Percentiles rank a stretch among this genome's conserved stretches.
These are phyloP conservation scores for Troides oblongomaculatus DNA, from an alignment of 2,888 invertebrate genomes.

Conservation along the genomic window DNA sequence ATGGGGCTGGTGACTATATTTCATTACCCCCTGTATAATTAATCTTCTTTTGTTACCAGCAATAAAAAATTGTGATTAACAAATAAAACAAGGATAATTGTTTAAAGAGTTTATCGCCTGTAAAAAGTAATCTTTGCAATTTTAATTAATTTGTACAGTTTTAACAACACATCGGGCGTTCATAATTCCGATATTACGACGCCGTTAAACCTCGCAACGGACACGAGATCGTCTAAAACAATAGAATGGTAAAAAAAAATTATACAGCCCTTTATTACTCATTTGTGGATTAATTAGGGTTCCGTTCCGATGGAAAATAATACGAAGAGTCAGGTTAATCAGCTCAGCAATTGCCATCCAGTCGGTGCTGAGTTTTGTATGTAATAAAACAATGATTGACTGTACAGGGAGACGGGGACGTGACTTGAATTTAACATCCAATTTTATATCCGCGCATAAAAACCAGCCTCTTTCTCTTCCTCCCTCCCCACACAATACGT, in stretches of 20 bases:
- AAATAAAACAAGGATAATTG: too few relatives aligned
- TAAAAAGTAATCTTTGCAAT: constrained; percentile 3
- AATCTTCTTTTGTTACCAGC: too few relatives aligned
- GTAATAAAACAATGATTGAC: constrained; percentile 78
- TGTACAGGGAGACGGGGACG: constrained; percentile 55
- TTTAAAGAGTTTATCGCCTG: not conserved
- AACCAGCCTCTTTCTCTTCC: constrained; percentile 46
- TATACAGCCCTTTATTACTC: constrained; percentile 8
- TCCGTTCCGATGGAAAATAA: constrained; percentile 11
- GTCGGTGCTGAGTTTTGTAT: constrained; percentile 41
- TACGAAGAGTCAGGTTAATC: constrained; percentile 26
- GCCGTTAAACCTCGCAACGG: constrained; percentile 2
- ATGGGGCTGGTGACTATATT: too few relatives aligned
- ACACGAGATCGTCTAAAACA: constrained; percentile 11
- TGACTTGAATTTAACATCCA: constrained; percentile 67
- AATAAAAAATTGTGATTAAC: not conserved
- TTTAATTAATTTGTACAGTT: constrained; percentile 2
- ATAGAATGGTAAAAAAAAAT: constrained; percentile 11
- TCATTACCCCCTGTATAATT: too few relatives aligned
- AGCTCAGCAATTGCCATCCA: constrained; percentile 25
- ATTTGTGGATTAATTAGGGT: constrained; percentile 21
- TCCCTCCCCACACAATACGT: constrained; percentile 46
- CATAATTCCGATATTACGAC: constrained; percentile 11
- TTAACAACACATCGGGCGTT: constrained; percentile 7
- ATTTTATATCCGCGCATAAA: constrained; percentile 69